Conservation (phyloP, 2,888 invertebrate species). For the Drosophila infuscata region DNA sequence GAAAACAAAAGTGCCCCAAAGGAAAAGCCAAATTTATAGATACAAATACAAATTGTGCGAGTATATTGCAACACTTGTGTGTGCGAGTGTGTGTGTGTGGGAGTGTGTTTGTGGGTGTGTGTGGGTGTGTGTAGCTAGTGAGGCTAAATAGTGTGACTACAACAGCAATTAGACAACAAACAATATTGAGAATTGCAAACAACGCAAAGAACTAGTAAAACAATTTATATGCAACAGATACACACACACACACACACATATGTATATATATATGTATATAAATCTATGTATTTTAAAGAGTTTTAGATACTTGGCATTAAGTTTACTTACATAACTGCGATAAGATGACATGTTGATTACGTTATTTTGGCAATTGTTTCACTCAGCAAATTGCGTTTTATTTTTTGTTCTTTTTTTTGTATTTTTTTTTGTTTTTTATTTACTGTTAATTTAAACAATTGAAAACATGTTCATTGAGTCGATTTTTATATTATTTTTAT, state of each 20-base stretch:
- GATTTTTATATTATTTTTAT: not conserved
- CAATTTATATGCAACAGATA: slow-evolving; percentile 25
- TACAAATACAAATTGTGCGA: slow-evolving; percentile 26
- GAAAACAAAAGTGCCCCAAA: slow-evolving; percentile 47
- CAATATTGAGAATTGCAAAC: slow-evolving; percentile 60
- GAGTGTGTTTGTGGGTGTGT: not conserved
- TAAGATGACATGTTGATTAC: slow-evolving; percentile 83
- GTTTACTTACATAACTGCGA: slow-evolving; percentile 84
- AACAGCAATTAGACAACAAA: slow-evolving; percentile 68
- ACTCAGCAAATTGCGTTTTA: slow-evolving; percentile 37
- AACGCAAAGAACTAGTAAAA: slow-evolving; percentile 17
- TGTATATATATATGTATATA: not conserved
- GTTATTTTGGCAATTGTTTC: slow-evolving; percentile 55
- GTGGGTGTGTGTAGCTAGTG: slow-evolving; percentile 32
- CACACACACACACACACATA: not conserved
- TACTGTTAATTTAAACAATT: slow-evolving; percentile 13
- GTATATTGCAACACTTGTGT: not conserved
- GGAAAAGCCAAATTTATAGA: slow-evolving; percentile 54
- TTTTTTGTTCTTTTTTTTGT: slow-evolving; percentile 21
- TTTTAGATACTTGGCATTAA: slow-evolving; percentile 41
- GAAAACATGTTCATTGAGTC: slow-evolving; percentile 2
- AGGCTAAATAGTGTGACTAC: slow-evolving; percentile 37
- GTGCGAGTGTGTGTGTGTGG: not conserved
- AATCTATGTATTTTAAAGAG: too few species aligned
- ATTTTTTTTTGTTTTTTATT: slow-evolving; percentile 18